Conservation (phyloP, 2,113 vertebrate genomes). For the Oceanodroma tethys region DNA sequence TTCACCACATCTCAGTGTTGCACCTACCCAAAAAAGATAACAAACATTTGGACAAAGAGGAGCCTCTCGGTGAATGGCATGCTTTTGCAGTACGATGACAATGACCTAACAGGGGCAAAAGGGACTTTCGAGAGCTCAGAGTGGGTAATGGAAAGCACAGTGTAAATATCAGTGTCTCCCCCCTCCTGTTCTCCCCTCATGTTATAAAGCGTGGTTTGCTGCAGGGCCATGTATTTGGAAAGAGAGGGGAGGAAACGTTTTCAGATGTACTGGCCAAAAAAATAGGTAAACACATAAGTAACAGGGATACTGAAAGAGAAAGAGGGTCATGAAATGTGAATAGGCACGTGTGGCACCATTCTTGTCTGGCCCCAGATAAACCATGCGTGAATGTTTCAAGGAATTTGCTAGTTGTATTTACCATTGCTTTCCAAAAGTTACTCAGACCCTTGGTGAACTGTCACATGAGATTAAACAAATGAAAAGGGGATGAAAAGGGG, state of each 20-base stretch:
- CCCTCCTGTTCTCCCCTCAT: neutral
- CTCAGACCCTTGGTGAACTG: neutral
- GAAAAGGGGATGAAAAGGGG: neutral
- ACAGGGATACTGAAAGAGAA: neutral
- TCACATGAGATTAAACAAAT: slow-evolving; percentile 5
- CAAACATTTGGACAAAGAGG: slow-evolving; percentile 97
- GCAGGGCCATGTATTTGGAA: neutral
- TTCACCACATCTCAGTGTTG: slow-evolving; percentile 81
- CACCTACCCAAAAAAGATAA: slow-evolving; percentile 87
- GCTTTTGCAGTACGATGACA: slow-evolving; percentile 86
- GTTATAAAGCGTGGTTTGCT: neutral
- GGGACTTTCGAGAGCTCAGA: slow-evolving; percentile 87
- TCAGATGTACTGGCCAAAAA: slow-evolving; percentile 16
- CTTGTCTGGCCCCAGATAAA: neutral
- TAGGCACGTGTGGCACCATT: slow-evolving; percentile 8
- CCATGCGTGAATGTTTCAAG: slow-evolving; percentile 9
- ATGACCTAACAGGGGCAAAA: slow-evolving; percentile 77
- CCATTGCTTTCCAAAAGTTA: slow-evolving; percentile 40
- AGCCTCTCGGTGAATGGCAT: slow-evolving; percentile 96
- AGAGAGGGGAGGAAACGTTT: neutral
- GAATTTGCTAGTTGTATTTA: slow-evolving; percentile 36
- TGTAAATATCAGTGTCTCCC: slow-evolving; percentile 72
- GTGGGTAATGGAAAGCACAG: slow-evolving; percentile 99
- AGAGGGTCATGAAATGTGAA: slow-evolving; percentile 14
- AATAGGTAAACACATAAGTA: neutral